Percentiles rank a stretch among this genome's conserved stretches.
phyloP scores from a whole-genome alignment of 2,888 invertebrate species.

The Proisotoma minuta region DNA sequence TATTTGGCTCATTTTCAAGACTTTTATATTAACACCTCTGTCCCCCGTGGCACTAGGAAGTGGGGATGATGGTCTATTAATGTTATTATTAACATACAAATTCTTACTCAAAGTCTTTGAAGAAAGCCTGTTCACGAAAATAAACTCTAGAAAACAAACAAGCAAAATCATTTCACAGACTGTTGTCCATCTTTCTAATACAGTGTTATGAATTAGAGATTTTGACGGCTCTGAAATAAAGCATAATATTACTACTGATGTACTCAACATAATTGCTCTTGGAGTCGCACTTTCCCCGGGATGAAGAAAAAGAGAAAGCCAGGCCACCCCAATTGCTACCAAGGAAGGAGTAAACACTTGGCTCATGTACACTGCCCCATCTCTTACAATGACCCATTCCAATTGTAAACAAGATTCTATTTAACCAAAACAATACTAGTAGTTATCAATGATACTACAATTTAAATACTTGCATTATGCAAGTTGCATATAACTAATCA shows the following conservation, averaged over 20 bases:
- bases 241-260: background rate
- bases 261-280: background rate
- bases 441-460: too few species aligned
- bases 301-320: conserved; percentile 47
- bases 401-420: conserved; percentile 48
- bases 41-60: background rate
- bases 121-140: background rate
- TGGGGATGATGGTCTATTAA: too few species aligned
- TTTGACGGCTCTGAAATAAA: too few species aligned
- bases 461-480: too few species aligned
- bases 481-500: too few species aligned
- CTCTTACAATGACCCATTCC: conserved; percentile 51
- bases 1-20: background rate
- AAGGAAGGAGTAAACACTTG: conserved; percentile 54
- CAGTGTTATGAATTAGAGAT: too few species aligned
- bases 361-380: conserved; percentile 53
- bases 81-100: too few species aligned
- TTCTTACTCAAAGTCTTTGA: background rate
- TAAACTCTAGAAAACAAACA: background rate
- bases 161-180: background rate
- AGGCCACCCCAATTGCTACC: conserved; percentile 50
- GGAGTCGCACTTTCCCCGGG: background rate
- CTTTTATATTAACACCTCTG: background rate
- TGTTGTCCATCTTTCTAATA: background rate
- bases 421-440: too few species aligned